Base-by-base conservation (phyloP, 2,797 vertebrate species). In the Gadopsis marmoratus region DNA sequence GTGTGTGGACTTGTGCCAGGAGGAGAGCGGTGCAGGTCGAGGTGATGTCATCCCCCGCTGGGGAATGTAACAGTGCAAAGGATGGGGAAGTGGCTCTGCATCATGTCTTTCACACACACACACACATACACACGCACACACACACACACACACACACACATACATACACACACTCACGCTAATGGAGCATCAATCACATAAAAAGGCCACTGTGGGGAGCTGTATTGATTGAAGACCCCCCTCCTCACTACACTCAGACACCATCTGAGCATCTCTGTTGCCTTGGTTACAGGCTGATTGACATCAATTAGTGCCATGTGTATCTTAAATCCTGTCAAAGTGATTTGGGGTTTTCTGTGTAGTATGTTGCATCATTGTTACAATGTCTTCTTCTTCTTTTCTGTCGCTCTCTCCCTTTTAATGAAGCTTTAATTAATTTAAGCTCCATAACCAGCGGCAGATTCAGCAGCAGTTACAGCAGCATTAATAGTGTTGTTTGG, bases 201-300 rank as follows among this genome's bases (percentile, higher is more conserved):
- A 71, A 72, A 62, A 73, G 43, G 13, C 73, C 39, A 33, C 63
- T 41, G 51, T 35, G 17, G 50, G 50, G 63, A 51, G 60, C 39
- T 71, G 45, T 76, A 91, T 91, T 86, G 88, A 91, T 82, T 82
- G 19, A 77, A 69, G 72, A 61, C 48, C 64, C 54, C 68, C 68
- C 50, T 21, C 66, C 39, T 14, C 47, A 10, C 43, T 61, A 62
- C 71, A 84, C 56, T 85, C 71, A 85, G 56, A 71, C 68, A 76
- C 82, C 67, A 78, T 71, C 51, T 45, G 45, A 85, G 78, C 67
- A 84, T 80, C 81, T 70, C 76, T 68, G 88, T 87, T 85, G 75
- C 82, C 82, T 7, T 82, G 84, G 89, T 78, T 63, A 87, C 79
- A 37, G 48, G 64, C 60, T 55, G 60, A 80, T 58, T 74, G 41